Conservation (phyloP, 2,113 vertebrate genomes). For the Gavia stellata region DNA sequence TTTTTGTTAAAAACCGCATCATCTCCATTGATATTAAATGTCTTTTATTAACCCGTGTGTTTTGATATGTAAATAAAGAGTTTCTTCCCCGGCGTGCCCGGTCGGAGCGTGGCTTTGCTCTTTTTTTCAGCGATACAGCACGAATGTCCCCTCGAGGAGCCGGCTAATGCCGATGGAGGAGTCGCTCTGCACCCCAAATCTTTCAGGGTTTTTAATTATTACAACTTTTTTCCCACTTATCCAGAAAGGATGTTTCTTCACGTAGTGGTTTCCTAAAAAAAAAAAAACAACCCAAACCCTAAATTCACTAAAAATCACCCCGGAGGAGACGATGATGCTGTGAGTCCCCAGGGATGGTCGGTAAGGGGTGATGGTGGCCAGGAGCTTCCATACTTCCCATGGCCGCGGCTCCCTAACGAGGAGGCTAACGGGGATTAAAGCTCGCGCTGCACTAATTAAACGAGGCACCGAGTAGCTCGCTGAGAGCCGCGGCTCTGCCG, state of each 20-base stretch:
- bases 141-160: neutral
- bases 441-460: neutral
- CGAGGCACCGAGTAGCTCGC: neutral
- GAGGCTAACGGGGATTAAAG: neutral
- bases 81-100: neutral
- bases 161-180: neutral
- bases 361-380: neutral
- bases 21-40: neutral
- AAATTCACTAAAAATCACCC: neutral
- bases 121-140: neutral
- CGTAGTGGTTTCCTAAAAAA: fast-evolving
- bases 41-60: neutral
- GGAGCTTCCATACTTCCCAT: neutral
- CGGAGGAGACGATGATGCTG: neutral
- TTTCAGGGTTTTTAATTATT: neutral
- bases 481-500: neutral
- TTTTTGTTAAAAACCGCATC: neutral
- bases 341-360: neutral
- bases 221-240: neutral
- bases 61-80: slow-evolving; percentile 45
- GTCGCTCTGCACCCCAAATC: neutral
- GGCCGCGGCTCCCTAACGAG: neutral
- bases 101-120: neutral
- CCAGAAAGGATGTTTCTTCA: neutral
- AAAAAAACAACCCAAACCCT: fast-evolving